These are phyloP conservation scores for Seira musarum DNA, from an alignment of 2,888 invertebrate genomes.

Conservation along the genomic window DNA sequence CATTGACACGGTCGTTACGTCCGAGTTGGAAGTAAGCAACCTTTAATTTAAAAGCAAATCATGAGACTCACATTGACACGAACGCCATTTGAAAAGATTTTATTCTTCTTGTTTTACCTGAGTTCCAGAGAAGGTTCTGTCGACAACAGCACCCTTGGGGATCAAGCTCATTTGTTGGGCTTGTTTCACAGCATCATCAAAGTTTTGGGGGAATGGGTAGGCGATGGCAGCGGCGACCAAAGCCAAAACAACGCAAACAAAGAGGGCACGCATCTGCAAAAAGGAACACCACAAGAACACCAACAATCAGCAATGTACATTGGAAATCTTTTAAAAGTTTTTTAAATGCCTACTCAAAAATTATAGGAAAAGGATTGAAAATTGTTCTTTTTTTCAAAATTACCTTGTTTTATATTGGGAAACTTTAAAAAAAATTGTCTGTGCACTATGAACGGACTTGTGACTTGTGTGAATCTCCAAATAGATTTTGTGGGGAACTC, in stretches of 20 bases:
- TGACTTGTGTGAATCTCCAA: constrained; percentile 21
- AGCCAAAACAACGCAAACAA: constrained; percentile 56
- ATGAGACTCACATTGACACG: no score
- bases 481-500: constrained; percentile 23
- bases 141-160: constrained; percentile 58
- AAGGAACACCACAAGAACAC: not conserved
- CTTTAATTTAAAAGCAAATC: constrained; percentile 25
- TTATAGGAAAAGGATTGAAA: no score
- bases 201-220: constrained; percentile 60
- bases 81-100: not conserved
- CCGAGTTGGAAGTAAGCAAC: constrained; percentile 64
- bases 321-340: constrained; percentile 22
- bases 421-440: constrained; percentile 3
- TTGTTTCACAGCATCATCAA: constrained; percentile 62
- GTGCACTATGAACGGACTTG: not conserved
- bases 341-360: no score
- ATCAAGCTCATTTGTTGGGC: constrained; percentile 64
- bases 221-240: constrained; percentile 55
- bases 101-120: constrained; percentile 43
- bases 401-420: constrained; percentile 23
- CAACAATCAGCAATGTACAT: not conserved
- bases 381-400: constrained; percentile 7
- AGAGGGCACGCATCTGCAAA: constrained; percentile 59
- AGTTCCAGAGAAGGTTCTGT: constrained; percentile 62
- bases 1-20: constrained; percentile 61